phyloP scores from a whole-genome alignment of 2,113 vertebrate species.

The Neoarius graeffei region DNA sequence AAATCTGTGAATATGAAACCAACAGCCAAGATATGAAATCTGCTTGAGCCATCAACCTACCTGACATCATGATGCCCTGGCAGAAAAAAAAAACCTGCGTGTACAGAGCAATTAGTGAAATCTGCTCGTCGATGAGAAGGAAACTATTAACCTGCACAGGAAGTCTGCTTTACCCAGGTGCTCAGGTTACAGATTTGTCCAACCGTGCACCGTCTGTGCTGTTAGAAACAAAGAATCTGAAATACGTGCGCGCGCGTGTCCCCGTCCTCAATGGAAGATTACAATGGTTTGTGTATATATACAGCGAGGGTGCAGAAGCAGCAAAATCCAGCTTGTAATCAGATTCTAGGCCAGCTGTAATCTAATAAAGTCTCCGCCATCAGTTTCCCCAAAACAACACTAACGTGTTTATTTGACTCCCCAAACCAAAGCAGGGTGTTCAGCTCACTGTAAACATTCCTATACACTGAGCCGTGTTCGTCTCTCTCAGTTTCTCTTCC shows the following conservation, averaged over 20 bases:
- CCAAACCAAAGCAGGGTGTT: constrained; percentile 10
- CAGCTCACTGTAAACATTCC: constrained; percentile 14
- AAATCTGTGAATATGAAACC: not conserved
- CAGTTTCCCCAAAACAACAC: constrained; percentile 32
- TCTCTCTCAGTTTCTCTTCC: not conserved
- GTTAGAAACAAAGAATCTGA: not conserved
- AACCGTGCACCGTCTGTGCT: constrained; percentile 8
- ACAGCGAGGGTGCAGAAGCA: constrained; percentile 27
- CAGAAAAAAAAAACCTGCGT: not conserved
- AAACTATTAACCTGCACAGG: not conserved
- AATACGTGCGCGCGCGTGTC: not conserved
- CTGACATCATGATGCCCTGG: not conserved
- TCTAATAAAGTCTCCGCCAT: constrained; percentile 21
- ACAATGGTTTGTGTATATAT: not conserved
- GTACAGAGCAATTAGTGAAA: too few species aligned
- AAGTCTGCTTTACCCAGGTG: not conserved
- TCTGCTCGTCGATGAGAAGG: not conserved
- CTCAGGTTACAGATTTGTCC: not conserved
- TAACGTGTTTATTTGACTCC: constrained; percentile 14
- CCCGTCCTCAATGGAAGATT: not conserved
- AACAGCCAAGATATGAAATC: not conserved
- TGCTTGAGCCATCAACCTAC: not conserved
- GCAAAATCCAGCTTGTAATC: constrained; percentile 41
- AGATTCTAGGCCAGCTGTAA: constrained; percentile 34
- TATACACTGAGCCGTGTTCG: constrained; percentile 6